Percentiles rank a stretch among this genome's conserved stretches.
These are phyloP conservation scores for Keiferia lycopersicella DNA, from an alignment of 2,888 invertebrate species.

Conservation along the genomic window DNA sequence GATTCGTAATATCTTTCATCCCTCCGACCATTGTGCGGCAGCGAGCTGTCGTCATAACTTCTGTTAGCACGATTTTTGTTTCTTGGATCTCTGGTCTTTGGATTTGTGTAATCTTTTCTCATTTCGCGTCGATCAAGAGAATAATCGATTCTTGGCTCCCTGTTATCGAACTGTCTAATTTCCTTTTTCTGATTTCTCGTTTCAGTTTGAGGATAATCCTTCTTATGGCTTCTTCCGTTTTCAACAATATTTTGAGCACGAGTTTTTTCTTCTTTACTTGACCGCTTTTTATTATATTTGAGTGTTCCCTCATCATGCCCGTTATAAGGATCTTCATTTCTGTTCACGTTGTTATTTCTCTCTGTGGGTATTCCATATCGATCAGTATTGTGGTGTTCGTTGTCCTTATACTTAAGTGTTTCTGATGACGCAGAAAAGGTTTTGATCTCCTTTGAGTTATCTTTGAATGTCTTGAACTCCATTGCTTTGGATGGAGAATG, in stretches of 20 bases:
- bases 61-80: slow-evolving; percentile 59
- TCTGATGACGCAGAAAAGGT: slow-evolving; percentile 77
- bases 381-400: slow-evolving; percentile 59
- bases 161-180: slow-evolving; percentile 48
- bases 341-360: slow-evolving; percentile 63
- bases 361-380: slow-evolving; percentile 73
- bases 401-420: slow-evolving; percentile 75
- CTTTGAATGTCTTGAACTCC: slow-evolving; percentile 79
- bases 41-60: slow-evolving; percentile 73
- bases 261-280: slow-evolving; percentile 68
- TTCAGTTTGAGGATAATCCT: slow-evolving; percentile 70
- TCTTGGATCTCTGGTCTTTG: slow-evolving; percentile 60
- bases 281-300: slow-evolving; percentile 74
- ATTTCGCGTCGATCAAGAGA: slow-evolving; percentile 69
- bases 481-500: slow-evolving; percentile 68
- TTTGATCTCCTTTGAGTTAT: slow-evolving; percentile 75
- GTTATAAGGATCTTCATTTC: slow-evolving; percentile 63
- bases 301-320: slow-evolving; percentile 73
- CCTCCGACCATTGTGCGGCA: slow-evolving; percentile 66
- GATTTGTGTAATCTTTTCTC: slow-evolving; percentile 64
- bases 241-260: slow-evolving; percentile 60
- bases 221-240: slow-evolving; percentile 59
- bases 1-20: slow-evolving; percentile 74
- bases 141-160: slow-evolving; percentile 73
- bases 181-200: slow-evolving; percentile 66